A percentile compares a stretch with the other conserved stretches of the same genome.
phyloP scores from a whole-genome alignment of 2,888 invertebrate genomes.

The Luperina nickerlii region DNA sequence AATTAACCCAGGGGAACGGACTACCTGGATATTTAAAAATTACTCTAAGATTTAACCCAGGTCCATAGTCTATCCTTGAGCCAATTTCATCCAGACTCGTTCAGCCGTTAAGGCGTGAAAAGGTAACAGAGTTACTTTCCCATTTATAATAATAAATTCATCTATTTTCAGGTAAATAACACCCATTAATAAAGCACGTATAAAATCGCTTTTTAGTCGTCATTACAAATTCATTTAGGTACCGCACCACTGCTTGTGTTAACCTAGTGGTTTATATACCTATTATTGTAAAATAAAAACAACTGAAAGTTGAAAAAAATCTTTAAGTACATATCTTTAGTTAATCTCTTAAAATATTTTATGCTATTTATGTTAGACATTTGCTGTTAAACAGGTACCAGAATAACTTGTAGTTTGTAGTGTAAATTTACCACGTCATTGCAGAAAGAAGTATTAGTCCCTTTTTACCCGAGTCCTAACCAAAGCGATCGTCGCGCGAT shows the following conservation, averaged over 20 bases:
- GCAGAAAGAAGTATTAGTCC: not conserved
- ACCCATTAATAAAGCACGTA: no score
- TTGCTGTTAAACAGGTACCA: not conserved
- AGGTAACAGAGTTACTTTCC: not conserved
- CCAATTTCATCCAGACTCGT: not conserved
- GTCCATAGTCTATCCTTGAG: not conserved
- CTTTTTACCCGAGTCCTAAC: not conserved
- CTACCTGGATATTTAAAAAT: not conserved
- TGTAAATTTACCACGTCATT: not conserved
- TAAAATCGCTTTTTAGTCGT: not conserved
- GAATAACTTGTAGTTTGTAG: not conserved
- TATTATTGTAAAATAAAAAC: not conserved
- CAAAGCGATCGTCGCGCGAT: not conserved
- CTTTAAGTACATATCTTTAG: not conserved
- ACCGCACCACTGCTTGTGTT: not conserved
- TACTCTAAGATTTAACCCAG: not conserved
- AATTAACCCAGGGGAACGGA: not conserved
- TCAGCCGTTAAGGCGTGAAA: not conserved
- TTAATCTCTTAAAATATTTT: not conserved
- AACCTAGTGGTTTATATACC: not conserved
- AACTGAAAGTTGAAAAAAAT: not conserved
- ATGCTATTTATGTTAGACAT: constrained; percentile 2
- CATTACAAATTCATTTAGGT: not conserved
- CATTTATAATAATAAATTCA: not conserved
- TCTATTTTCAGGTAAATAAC: no score